phyloP scores from a whole-genome alignment of 2,888 invertebrate species.

The Hypolimnas misippus region DNA sequence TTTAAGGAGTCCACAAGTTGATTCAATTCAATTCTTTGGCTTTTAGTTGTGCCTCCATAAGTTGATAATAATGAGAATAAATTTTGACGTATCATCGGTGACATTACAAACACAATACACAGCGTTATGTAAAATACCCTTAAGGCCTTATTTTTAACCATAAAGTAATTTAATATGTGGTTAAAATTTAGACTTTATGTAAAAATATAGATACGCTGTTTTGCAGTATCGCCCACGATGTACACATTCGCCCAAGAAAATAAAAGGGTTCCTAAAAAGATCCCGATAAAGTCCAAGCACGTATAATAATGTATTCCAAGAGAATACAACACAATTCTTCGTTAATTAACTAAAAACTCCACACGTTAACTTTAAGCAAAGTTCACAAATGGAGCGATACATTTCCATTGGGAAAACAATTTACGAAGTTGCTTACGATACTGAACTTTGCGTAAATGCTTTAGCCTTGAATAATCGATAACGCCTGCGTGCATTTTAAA shows the following conservation, averaged over 20 bases:
- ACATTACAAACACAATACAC: too few species aligned
- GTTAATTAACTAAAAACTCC: slow-evolving; percentile 8
- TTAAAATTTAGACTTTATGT: too few species aligned
- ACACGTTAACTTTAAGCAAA: slow-evolving; percentile 13
- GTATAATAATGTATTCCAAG: background rate
- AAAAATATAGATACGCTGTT: too few species aligned
- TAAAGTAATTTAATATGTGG: too few species aligned
- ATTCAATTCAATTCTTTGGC: too few species aligned
- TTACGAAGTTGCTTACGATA: slow-evolving; percentile 38
- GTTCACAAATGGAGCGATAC: slow-evolving; percentile 33
- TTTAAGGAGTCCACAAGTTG: too few species aligned
- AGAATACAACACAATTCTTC: background rate
- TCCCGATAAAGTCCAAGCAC: background rate
- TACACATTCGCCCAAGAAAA: background rate
- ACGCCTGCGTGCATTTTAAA: slow-evolving; percentile 28
- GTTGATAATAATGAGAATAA: too few species aligned
- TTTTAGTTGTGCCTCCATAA: too few species aligned
- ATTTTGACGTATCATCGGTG: too few species aligned
- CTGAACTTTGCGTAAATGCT: slow-evolving; percentile 39
- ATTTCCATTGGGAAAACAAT: slow-evolving; percentile 37
- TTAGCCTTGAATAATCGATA: slow-evolving; percentile 38
- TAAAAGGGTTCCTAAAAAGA: background rate
- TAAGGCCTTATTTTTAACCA: too few species aligned
- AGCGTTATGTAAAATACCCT: too few species aligned
- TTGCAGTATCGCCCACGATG: too few species aligned